phyloP scores from a whole-genome alignment of 2,888 invertebrate species.

The Allolobophora icterica region DNA sequence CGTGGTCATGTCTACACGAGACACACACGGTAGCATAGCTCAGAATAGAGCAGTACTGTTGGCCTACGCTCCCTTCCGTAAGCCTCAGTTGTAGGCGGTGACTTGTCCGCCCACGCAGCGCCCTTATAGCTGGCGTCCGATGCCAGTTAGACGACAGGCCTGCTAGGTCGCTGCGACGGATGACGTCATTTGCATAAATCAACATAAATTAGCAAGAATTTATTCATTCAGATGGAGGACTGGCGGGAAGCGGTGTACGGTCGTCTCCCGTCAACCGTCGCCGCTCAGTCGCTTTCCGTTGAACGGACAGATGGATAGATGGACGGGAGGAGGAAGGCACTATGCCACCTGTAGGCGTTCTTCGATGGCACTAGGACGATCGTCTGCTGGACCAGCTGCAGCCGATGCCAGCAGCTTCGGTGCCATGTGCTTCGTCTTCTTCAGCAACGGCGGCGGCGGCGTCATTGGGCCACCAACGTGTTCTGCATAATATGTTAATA shows the following conservation, averaged over 20 bases:
- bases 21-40: neutral
- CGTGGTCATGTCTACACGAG: neutral
- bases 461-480: neutral
- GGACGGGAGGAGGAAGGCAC: neutral
- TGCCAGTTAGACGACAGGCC: neutral
- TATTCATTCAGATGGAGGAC: neutral
- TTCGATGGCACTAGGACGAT: neutral
- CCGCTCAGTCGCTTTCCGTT: neutral
- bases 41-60: neutral
- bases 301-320: neutral
- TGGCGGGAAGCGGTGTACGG: neutral
- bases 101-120: neutral
- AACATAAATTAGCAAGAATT: neutral
- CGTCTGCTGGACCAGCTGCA: neutral
- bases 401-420: neutral
- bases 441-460: too few relatives aligned
- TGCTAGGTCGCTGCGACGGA: neutral
- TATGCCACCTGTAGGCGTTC: constrained; percentile 14
- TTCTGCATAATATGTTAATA: neutral
- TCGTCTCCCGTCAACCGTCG: neutral
- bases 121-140: neutral
- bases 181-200: neutral
- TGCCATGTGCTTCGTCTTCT: neutral
- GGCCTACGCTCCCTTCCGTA: neutral
- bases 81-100: neutral